These are phyloP conservation scores for Galleria mellonella DNA, from an alignment of 1,140 invertebrate genomes.

Conservation along the genomic window DNA sequence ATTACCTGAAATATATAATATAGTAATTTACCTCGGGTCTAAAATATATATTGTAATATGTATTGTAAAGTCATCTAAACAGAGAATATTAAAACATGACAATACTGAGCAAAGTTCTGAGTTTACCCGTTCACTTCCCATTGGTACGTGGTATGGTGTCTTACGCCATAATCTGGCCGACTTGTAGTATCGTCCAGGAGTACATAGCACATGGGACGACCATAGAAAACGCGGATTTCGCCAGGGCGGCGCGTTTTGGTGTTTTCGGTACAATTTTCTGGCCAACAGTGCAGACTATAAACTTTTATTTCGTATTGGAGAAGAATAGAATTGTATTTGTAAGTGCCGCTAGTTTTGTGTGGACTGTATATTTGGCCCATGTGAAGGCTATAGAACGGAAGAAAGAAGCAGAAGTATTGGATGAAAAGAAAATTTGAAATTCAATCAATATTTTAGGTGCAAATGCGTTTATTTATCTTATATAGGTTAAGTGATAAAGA, in stretches of 20 bases:
- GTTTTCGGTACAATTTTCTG: slow-evolving; percentile 72
- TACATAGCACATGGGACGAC: slow-evolving; percentile 60
- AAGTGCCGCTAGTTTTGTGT: slow-evolving; percentile 86
- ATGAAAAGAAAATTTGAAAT: no score
- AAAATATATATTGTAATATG: no score
- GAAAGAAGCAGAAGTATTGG: no score
- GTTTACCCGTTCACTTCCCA: slow-evolving; percentile 37
- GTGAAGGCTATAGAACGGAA: slow-evolving; percentile 81
- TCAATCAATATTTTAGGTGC: no score
- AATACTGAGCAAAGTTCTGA: slow-evolving; percentile 26
- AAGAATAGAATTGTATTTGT: slow-evolving; percentile 87
- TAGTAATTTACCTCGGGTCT: no score
- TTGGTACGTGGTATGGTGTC: slow-evolving; percentile 80
- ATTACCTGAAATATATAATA: no score
- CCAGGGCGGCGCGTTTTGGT: slow-evolving; percentile 32
- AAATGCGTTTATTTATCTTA: no score
- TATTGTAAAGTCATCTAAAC: no score
- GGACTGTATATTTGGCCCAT: slow-evolving; percentile 89
- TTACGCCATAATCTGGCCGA: slow-evolving; percentile 83
- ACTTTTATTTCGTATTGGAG: slow-evolving; percentile 85
- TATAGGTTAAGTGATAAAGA: no score
- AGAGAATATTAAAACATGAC: no score
- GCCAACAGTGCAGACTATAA: slow-evolving; percentile 89
- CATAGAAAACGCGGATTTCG: slow-evolving; percentile 31
- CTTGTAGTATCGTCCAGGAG: slow-evolving; percentile 78